Conservation (phyloP, 2,113 vertebrate species). For the Psammodynastes pulverulentus region DNA sequence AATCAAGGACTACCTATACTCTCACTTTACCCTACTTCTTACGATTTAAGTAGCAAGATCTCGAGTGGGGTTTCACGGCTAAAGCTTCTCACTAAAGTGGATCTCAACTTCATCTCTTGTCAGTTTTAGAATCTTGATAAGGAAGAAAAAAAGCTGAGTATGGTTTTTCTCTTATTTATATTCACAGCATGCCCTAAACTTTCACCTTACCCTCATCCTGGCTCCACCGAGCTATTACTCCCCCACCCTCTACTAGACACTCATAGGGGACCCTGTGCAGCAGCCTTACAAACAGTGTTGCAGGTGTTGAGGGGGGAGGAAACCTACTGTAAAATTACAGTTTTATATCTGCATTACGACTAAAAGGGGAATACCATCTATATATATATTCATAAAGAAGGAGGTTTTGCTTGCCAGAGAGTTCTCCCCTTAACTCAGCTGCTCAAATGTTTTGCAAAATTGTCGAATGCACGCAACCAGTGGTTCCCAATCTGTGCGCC, state of each 20-base stretch:
- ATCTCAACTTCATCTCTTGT: not conserved
- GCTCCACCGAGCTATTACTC: not conserved
- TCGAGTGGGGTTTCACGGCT: not conserved
- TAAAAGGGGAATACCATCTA: not conserved
- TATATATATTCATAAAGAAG: not conserved
- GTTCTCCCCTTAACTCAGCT: not conserved
- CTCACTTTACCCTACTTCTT: not conserved
- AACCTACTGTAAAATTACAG: not conserved
- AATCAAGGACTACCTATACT: not conserved
- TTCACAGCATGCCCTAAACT: not conserved
- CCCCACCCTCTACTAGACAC: not conserved
- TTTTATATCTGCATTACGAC: not conserved
- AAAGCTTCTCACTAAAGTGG: not conserved
- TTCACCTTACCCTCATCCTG: not conserved
- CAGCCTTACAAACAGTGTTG: not conserved
- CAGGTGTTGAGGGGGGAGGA: not conserved
- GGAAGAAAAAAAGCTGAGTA: not conserved
- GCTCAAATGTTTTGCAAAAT: not conserved
- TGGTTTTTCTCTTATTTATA: not conserved
- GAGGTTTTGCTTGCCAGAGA: not conserved
- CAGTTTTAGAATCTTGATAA: not conserved
- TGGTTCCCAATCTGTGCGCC: too few relatives aligned
- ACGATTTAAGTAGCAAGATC: not conserved
- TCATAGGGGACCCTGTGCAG: not conserved
- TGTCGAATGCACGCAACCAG: not conserved